A percentile compares a stretch with the other conserved stretches of the same genome.
Evolutionary conservation across 2,113 vertebrate species (phyloP).

Genomic region (Pimephales promelas): DNA sequence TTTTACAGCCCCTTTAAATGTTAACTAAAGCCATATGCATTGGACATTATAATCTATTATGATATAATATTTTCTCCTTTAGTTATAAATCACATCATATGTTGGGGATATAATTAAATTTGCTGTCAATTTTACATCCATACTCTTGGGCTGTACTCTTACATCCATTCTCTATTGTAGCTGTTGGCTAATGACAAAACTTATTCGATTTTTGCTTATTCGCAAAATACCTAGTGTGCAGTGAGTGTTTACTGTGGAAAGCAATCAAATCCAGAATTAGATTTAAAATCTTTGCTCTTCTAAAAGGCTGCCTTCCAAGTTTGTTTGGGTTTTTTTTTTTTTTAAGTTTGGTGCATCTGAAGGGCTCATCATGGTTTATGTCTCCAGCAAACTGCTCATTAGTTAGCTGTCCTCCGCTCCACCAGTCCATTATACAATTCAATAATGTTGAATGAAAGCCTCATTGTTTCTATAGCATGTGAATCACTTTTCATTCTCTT

Average conservation of each 20-base stretch:
- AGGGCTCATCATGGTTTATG: background rate
- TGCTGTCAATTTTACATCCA: background rate
- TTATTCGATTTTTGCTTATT: background rate
- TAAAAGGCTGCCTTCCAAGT: background rate
- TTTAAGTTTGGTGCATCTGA: slow-evolving; percentile 1
- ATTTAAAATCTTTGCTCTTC: background rate
- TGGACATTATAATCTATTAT: background rate
- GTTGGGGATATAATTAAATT: background rate
- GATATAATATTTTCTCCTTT: background rate
- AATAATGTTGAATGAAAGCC: slow-evolving; percentile 20
- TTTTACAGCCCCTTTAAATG: background rate
- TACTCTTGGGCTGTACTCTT: background rate
- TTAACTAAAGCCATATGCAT: background rate
- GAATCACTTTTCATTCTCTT: background rate
- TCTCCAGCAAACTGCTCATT: slow-evolving; percentile 11
- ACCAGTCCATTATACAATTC: slow-evolving; percentile 13
- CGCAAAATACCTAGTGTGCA: background rate
- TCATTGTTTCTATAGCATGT: background rate
- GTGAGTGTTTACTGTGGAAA: background rate
- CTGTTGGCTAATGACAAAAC: background rate
- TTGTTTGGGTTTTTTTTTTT: slow-evolving; percentile 1
- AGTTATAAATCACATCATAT: background rate
- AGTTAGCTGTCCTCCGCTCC: background rate
- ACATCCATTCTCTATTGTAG: background rate
- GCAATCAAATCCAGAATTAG: background rate